Evolutionary conservation across 2,113 vertebrate genomes (phyloP), one percentile per base, ranked within the genome.

Genomic region (Brachionichthys hirsutus): DNA sequence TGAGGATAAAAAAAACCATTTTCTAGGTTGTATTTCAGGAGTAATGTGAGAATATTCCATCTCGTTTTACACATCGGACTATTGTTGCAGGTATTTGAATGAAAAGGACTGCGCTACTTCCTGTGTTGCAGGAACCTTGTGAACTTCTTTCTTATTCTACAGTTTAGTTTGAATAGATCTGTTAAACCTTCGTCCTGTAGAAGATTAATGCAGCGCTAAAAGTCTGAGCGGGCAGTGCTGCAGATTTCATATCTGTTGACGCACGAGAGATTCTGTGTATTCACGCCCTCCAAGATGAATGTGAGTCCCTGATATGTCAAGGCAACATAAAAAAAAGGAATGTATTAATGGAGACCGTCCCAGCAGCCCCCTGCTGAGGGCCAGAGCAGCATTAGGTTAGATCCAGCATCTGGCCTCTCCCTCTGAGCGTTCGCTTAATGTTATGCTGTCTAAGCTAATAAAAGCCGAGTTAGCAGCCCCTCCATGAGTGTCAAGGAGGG

Each of bases 231-330:
- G 14, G 19, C 57, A 11, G 34, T 1, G 3, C 19, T 40, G 55
- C 55, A 20, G 44, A 55, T 71, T 62, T 9, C 52, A 59, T 62
- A 47, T 57, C 57, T 66, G 68, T 70, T 58, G 48, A 53, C 30
- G 59, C 38, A 19, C 15, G 6, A 69, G 66, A 78, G 61, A 54
- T 41, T 54, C 49, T 52, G 54, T 19, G 9, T 72, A 40, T 69
- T 75, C 69, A 78, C 19, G 14, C 36, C 67, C 62, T 44, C 44
- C 42, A 82, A 81, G 82, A 88, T 80, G 41, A 74, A 85, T 85
- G 74, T 2, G 30, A 60, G 50, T 62, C 35, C 41, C 13, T 57
- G 18, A 58, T 56, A 50, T 16, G 51, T 80, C 81, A 84, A 83
- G 67, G 70, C 16, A 73, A 70, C 49, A n/a, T 34, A 68, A 70